Evolutionary conservation across 1,140 invertebrate species (phyloP), one percentile per base, ranked within the genome.

Genomic region (Zaprionus taronus): DNA sequence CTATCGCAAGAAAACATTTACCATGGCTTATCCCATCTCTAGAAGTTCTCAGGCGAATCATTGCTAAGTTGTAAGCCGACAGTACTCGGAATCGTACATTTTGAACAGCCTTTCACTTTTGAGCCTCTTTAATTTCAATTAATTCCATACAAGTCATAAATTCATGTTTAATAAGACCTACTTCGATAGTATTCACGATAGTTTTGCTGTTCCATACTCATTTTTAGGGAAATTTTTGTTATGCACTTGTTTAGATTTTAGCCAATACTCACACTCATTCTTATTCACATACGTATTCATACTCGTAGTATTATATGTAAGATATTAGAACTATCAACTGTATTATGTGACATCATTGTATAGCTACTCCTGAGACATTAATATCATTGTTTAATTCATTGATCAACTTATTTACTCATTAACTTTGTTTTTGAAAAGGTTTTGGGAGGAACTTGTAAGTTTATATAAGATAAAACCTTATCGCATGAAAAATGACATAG

Each of bases 221-320:
- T 41, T 41, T 15, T 15, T 41, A 41, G 47, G 22, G 47, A 9
- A 22, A 49, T 49, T 22, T 51, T 51, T 49, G 44, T 20, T 49
- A 6, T n/a, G 38, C 38, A 4, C 15, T 41, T 15, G 5, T n/a
- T n/a, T 17, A 51, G 47, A 5, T 24, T 51, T 24, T 51, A 51
- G 20, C 4, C 11, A 51, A 51, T 51, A 15, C n/a, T 36, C 44
- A 34, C 36, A 38, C 28, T 56, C 47, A 34, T 41, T 51, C 24
- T n/a, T 36, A 41, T 22, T 51, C 36, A 53, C 22, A 63, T 36
- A 53, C 22, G 55, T 36, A 28, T 34, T 38, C 17, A 41, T 34
- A 49, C 47, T 49, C 47, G 11, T 49, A 22, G 11, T 49, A 24
- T 24, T 51, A 12, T 34, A 11, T 34, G 9, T 3, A 34, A 34